Percentiles rank a stretch among this genome's conserved stretches.
Evolutionary conservation across 2,797 vertebrate species (phyloP).

Genomic region (Siniperca undulata): DNA sequence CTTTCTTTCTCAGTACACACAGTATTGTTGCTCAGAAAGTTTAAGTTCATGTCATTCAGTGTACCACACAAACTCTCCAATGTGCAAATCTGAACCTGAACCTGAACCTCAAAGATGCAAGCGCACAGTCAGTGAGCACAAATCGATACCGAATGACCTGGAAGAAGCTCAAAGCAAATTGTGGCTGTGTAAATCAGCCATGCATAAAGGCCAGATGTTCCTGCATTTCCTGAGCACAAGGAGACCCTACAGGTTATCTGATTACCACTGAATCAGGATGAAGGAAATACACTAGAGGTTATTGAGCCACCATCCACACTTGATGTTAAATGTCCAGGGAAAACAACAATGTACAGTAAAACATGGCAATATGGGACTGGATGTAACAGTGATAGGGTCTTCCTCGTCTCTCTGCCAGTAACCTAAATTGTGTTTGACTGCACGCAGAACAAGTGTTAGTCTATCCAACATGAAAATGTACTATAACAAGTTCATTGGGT

Average conservation of each 20-base stretch:
- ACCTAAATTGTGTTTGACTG: conserved; percentile 17
- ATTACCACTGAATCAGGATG: conserved; percentile 22
- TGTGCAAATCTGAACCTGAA: conserved; percentile 23
- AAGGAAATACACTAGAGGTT: conserved; percentile 32
- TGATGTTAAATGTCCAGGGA: not conserved
- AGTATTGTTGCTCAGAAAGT: not conserved
- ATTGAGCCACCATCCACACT: not conserved
- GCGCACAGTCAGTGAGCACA: conserved; percentile 53
- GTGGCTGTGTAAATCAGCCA: conserved; percentile 47
- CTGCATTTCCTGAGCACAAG: conserved; percentile 22
- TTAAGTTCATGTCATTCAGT: not conserved
- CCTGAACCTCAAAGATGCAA: conserved; percentile 11
- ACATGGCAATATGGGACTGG: not conserved
- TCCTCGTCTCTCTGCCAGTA: not conserved
- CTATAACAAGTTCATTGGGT: conserved; percentile 26
- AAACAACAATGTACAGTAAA: not conserved
- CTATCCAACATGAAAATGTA: conserved; percentile 11
- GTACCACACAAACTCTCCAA: not conserved
- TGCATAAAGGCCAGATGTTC: conserved; percentile 76
- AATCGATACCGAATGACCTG: conserved; percentile 70
- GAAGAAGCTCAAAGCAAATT: conserved; percentile 58
- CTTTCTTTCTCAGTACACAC: not conserved
- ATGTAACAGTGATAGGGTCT: not conserved
- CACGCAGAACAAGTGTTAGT: not conserved
- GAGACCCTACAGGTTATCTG: conserved; percentile 39